Base-by-base conservation (phyloP, 1,140 invertebrate genomes). In the Drosophila pallidifrons region DNA sequence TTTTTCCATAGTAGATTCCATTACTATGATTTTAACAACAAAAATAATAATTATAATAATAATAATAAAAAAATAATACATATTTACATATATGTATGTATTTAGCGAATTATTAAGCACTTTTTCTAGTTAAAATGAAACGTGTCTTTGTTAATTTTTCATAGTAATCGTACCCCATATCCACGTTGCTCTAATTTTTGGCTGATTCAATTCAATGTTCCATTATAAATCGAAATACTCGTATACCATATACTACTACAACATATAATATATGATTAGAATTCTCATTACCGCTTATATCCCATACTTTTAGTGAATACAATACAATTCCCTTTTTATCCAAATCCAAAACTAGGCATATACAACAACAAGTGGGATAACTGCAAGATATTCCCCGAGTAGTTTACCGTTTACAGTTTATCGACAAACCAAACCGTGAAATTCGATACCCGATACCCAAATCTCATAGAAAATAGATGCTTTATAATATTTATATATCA, bases 151-250 rank as follows among this genome's bases (percentile, higher is more conserved):
- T 55, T 35, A n/a, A 47, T 73, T 60, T 52, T 60, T 55, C 54
- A 38, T 61, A 75, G 66, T 69, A 32, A 41, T 52, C 11, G 61
- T 70, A 63, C 67, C 58, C 47, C 28, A 49, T 67, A 46, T 43
- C 54, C 65, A 47, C 45, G 54, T 63, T 32, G 38, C n/a, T 61
- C 35, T 55, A 28, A 20, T 54, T 64, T 55, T 59, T 57, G 32
- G 32, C 57, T 51, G 25, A 60, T 30, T 25, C 20, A 13, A 60
- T 5, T 51, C 45, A 60, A 51, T 58, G 58, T 54, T 38, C 35
- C 8, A 38, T 38, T 32, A 61, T 43, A 52, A 46, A 25, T 35
- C 43, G 54, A 58, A 35, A 43, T 68, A 43, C 55, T 51, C 46
- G 20, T 38, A 45, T 57, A 55, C 8, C 25, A 28, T 57, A 57